Evolutionary conservation across 2,113 vertebrate genomes (phyloP).

Genomic region (Nettapus auritus): DNA sequence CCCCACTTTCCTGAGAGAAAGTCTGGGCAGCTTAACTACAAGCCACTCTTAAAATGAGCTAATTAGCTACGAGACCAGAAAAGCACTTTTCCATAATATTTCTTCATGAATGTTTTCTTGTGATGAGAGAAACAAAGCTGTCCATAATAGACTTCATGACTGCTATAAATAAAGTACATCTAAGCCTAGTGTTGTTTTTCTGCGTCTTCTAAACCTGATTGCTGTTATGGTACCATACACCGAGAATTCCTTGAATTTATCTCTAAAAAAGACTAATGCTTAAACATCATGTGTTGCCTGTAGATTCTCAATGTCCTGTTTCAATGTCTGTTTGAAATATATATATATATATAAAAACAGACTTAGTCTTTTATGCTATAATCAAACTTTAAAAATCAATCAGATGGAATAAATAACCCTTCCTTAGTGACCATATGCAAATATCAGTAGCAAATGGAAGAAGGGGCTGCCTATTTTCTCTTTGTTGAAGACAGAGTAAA

Average conservation of each 20-base stretch:
- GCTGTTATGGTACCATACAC: not conserved
- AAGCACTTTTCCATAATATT: not conserved
- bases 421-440: not conserved
- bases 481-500: not conserved
- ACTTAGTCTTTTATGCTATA: not conserved
- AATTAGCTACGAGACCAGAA: not conserved
- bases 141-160: not conserved
- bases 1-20: not conserved
- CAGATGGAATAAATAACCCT: not conserved
- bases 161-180: not conserved
- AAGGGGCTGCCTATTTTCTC: not conserved
- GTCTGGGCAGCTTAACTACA: not conserved
- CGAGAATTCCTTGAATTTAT: not conserved
- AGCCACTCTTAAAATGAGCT: not conserved
- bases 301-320: not conserved
- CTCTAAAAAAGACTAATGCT: not conserved
- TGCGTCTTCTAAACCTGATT: not conserved
- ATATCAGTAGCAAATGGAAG: not conserved
- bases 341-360: not conserved
- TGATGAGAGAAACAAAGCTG: slow-evolving; percentile 23
- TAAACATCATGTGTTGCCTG: not conserved
- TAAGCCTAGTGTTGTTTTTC: not conserved
- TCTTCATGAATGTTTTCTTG: not conserved
- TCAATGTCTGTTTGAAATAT: not conserved
- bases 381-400: not conserved